These are phyloP conservation scores for Fopius arisanus DNA, from an alignment of 1,140 invertebrate genomes.

Conservation along the genomic window DNA sequence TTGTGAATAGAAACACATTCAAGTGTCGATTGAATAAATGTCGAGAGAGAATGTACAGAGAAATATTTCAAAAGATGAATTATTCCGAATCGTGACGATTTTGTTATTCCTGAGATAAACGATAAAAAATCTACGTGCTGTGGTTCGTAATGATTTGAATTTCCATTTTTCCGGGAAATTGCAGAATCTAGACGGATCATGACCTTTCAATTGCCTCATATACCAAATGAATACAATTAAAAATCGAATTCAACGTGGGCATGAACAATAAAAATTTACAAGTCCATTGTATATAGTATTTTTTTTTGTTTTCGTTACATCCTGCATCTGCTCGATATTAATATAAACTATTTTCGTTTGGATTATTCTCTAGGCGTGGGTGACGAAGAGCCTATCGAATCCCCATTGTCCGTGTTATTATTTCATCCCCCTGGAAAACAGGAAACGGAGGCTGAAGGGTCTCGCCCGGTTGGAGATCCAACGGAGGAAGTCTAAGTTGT, in stretches of 20 bases:
- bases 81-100: slow-evolving; percentile 7
- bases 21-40: neutral
- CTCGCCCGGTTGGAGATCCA: neutral
- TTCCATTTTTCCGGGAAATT: neutral
- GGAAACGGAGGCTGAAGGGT: neutral
- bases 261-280: too few species aligned
- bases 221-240: neutral
- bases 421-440: neutral
- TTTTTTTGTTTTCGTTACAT: too few species aligned
- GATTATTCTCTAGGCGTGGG: too few species aligned
- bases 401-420: neutral
- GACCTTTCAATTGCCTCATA: too few species aligned
- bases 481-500: neutral
- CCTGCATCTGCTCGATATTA: too few species aligned
- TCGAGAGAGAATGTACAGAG: neutral
- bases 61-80: slow-evolving; percentile 9
- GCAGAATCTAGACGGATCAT: neutral
- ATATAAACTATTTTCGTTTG: too few species aligned
- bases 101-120: slow-evolving; percentile 10
- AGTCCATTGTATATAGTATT: too few species aligned
- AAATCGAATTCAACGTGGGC: neutral
- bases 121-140: slow-evolving; percentile 13
- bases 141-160: slow-evolving; percentile 6
- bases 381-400: too few species aligned
- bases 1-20: neutral